Percentiles rank a stretch among this genome's conserved stretches.
Evolutionary conservation across 2,113 vertebrate species (phyloP).

Genomic region (Antechinus flavipes): DNA sequence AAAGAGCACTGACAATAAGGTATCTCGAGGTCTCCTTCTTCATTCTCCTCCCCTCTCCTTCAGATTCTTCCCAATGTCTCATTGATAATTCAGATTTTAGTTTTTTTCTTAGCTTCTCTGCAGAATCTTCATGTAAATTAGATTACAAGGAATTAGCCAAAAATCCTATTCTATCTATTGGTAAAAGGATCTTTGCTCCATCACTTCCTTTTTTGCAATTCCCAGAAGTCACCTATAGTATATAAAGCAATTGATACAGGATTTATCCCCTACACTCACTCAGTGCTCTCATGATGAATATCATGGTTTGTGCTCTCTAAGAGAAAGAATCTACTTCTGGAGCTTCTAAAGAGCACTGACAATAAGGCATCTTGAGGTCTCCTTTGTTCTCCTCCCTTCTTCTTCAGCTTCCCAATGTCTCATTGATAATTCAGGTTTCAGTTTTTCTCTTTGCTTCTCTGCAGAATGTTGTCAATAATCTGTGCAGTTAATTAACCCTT

Average conservation of each 20-base stretch:
- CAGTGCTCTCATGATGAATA: too few relatives aligned
- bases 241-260: not conserved
- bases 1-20: constrained; percentile 12
- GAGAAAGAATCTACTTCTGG: not conserved
- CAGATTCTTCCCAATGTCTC: not conserved
- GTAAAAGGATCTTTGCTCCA: too few relatives aligned
- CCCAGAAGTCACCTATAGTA: not conserved
- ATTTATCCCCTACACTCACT: not conserved
- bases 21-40: not conserved
- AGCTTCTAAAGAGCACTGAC: constrained; percentile 21
- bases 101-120: not conserved
- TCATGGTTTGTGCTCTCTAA: not conserved
- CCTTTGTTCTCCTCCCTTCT: not conserved
- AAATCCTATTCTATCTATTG: too few relatives aligned
- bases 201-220: too few relatives aligned
- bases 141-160: not conserved
- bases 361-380: not conserved
- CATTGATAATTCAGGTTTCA: not conserved
- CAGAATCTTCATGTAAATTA: not conserved
- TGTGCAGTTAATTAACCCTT: constrained; percentile 3
- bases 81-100: not conserved
- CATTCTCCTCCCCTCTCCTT: not conserved
- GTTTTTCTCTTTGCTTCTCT: not conserved
- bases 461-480: constrained; percentile 29
- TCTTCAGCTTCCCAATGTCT: not conserved